Evolutionary conservation across 1,140 invertebrate species (phyloP), one percentile per base, ranked within the genome.

Genomic region (Mesaphorura yosii): DNA sequence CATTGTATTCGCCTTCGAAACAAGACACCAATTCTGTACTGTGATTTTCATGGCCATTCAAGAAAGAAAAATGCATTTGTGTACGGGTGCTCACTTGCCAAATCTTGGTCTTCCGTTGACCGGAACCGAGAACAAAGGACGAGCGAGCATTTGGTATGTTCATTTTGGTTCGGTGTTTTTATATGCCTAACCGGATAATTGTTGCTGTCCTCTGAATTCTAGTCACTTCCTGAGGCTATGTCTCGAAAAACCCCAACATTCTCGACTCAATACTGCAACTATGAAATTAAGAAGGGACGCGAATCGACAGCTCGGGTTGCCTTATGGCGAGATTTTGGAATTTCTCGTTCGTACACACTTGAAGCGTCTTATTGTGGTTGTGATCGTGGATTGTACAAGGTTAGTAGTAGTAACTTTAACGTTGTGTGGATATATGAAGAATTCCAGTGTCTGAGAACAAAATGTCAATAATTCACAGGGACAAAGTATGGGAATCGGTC

Each of bases 41-140:
- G 86, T 68, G 88, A 92, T 72, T 85, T 85, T 64, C 88, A 92
- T 70, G 88, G 88, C 2, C 88, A 92, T 68, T 91, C 88, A 20
- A 73, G 86, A 29, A 77, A 81, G 66, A 87, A 88, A 72, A 92
- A 91, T 66, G 82, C 88, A 40, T 92, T 92, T 73, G 73, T 90
- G 55, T 90, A 88, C 68, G 88, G 88, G 27, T 91, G 88, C 68
- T 84, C 82, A 59, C 79, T 72, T 23, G 48, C 52, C 19, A 64
- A 67, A 46, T 74, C 72, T 14, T 73, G 70, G 71, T 28, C 14
- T 6, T 5, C 5, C 10, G 46, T 26, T 14, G 46, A 48, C n/a
- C 57, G 7, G 55, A 40, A 15, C 72, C 74, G 63, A 59, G 66
- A 25, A 67, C 65, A 23, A 67, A 17, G 17, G 12, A 12, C 17